Evolutionary conservation across 1,140 invertebrate species (phyloP).

Genomic region (Druon quercuslanigerum): DNA sequence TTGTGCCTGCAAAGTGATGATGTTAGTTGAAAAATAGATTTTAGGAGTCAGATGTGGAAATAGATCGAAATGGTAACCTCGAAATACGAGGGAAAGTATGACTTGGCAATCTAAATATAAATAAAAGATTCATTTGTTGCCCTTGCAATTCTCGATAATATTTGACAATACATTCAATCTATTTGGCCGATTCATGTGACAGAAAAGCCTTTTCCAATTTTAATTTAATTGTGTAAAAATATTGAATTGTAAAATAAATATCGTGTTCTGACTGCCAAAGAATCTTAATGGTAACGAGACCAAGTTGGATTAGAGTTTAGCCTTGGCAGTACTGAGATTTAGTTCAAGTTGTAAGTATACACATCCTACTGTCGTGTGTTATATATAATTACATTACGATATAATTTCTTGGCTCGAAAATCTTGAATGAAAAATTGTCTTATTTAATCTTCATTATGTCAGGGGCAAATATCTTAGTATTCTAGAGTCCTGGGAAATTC

Average conservation of each 20-base stretch:
- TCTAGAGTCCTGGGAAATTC: neutral
- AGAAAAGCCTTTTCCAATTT: neutral
- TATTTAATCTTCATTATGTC: neutral
- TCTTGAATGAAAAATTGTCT: slow-evolving; percentile 18
- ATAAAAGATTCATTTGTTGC: slow-evolving; percentile 49
- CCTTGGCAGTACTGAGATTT: slow-evolving; percentile 10
- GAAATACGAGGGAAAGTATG: slow-evolving; percentile 67
- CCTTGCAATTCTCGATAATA: slow-evolving; percentile 10
- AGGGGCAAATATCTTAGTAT: neutral
- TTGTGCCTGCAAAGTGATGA: slow-evolving; percentile 39
- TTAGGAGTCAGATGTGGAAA: slow-evolving; percentile 58
- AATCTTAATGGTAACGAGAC: slow-evolving; percentile 17
- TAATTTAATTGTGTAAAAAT: neutral
- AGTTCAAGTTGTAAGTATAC: slow-evolving; percentile 15
- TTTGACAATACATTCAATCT: slow-evolving; percentile 7
- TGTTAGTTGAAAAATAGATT: slow-evolving; percentile 45
- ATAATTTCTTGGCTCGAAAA: slow-evolving; percentile 20
- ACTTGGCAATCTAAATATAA: slow-evolving; percentile 69
- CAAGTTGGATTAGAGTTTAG: slow-evolving; percentile 5
- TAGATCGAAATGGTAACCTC: slow-evolving; percentile 70
- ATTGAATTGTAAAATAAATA: neutral
- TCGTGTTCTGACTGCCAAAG: neutral
- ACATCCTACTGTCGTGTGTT: neutral
- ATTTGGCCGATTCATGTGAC: neutral
- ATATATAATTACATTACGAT: slow-evolving; percentile 9